These are phyloP conservation scores for Apotomis turbidana DNA, from an alignment of 2,888 invertebrate species.

Conservation along the genomic window DNA sequence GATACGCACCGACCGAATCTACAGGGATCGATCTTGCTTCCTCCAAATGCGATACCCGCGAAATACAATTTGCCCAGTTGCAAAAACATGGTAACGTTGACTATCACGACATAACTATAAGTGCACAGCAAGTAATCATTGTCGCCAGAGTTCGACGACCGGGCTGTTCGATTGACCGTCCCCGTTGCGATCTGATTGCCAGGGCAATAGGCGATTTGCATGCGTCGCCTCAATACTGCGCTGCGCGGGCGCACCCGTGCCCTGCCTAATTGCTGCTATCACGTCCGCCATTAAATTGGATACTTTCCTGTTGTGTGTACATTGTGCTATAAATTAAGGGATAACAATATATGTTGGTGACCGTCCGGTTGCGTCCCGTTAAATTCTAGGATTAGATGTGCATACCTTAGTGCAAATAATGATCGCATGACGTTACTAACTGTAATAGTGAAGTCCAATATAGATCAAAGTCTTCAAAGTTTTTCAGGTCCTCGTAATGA, in stretches of 20 bases:
- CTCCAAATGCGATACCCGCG: too few relatives aligned
- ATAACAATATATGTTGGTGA: conserved; percentile 8
- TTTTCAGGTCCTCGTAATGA: conserved; percentile 12
- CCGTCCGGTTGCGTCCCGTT: conserved; percentile 2
- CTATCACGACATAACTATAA: neutral
- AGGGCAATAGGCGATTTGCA: conserved; percentile 79
- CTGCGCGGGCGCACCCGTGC: conserved; percentile 71
- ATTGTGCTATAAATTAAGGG: conserved; percentile 14
- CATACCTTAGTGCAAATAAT: neutral
- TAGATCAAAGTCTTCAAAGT: conserved; percentile 6
- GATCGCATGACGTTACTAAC: neutral
- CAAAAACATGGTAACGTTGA: too few relatives aligned
- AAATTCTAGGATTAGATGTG: conserved; percentile 2
- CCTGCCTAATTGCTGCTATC: conserved; percentile 65
- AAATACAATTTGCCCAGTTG: too few relatives aligned
- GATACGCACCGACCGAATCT: too few relatives aligned
- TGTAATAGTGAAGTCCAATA: conserved; percentile 4
- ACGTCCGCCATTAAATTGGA: conserved; percentile 54
- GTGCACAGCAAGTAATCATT: conserved; percentile 46
- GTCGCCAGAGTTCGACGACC: conserved; percentile 71
- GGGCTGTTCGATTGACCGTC: conserved; percentile 73
- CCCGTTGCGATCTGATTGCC: conserved; percentile 80
- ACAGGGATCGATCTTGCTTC: too few relatives aligned
- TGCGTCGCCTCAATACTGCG: conserved; percentile 62
- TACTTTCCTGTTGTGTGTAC: conserved; percentile 44